These are phyloP conservation scores for Hyposoter dolosus DNA, from an alignment of 2,888 invertebrate species.

Conservation along the genomic window DNA sequence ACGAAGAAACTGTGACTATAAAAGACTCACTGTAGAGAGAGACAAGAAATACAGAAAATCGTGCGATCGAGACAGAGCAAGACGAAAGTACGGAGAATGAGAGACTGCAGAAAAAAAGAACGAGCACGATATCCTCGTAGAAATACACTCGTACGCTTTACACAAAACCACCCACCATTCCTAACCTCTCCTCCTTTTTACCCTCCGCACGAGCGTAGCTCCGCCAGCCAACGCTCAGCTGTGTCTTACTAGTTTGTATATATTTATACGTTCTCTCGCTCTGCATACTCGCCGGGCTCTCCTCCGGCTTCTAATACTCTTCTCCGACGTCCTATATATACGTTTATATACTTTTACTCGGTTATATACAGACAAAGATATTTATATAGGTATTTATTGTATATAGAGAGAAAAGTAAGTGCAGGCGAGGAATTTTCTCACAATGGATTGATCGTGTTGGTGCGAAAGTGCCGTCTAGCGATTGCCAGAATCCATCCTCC, in stretches of 20 bases:
- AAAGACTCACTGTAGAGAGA: neutral
- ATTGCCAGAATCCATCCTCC: slow-evolving; percentile 60
- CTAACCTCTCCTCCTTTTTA: neutral
- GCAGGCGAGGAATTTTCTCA: slow-evolving; percentile 80
- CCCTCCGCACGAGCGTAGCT: neutral
- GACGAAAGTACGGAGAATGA: neutral
- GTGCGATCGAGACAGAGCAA: neutral
- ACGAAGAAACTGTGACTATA: neutral
- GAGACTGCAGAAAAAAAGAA: slow-evolving; percentile 1
- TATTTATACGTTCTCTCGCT: slow-evolving; percentile 35
- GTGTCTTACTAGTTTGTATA: slow-evolving; percentile 41
- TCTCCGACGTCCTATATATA: slow-evolving; percentile 11
- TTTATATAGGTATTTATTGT: neutral
- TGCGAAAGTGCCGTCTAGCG: slow-evolving; percentile 68
- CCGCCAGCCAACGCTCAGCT: slow-evolving; percentile 48
- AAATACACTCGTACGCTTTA: neutral
- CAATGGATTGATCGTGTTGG: slow-evolving; percentile 80
- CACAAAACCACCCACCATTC: slow-evolving; percentile 36
- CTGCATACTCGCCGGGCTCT: slow-evolving; percentile 16
- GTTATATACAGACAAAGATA: slow-evolving; percentile 34
- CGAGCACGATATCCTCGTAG: slow-evolving; percentile 5
- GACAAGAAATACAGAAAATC: neutral
- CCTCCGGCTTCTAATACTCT: slow-evolving; percentile 14
- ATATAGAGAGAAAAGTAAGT: slow-evolving; percentile 71
- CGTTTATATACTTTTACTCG: slow-evolving; percentile 4